Base-by-base conservation (phyloP, 2,888 invertebrate species). In the Cactoblastis cactorum region DNA sequence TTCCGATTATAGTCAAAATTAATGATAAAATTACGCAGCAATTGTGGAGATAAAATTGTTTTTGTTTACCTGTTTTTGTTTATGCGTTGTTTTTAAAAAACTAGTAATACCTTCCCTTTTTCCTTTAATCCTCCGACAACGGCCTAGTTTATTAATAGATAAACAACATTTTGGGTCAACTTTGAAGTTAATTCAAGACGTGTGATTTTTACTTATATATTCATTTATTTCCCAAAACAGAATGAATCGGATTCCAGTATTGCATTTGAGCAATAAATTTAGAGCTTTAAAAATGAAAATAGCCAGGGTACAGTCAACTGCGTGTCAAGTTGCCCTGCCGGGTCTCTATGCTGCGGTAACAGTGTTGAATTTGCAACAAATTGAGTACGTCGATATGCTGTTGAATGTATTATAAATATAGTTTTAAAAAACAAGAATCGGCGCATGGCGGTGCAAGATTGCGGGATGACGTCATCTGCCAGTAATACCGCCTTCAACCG, bases 381-480 rank as follows among this genome's bases (percentile, higher is more conserved):
- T n/a, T n/a, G n/a, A n/a, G n/a, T n/a, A n/a, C n/a, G n/a, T n/a
- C n/a, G n/a, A n/a, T n/a, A n/a, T n/a, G n/a, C n/a, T n/a, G n/a
- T n/a, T n/a, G n/a, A n/a, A n/a, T n/a, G n/a, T n/a, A n/a, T n/a
- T 43, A 43, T 43, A 43, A 41, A 41, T 41, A 41, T 8, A 43
- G 43, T 43, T 43, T n/a, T 15, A 43, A 43, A 43, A 43, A 43
- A 24, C 41, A 43, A 17, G 43, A 28, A 43, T 37, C 45, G 50
- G 18, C 50, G 66, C 49, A 54, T 65, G 67, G 52, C 49, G 47
- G 19, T 24, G 53, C 45, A 57, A 66, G 65, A 68, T 66, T 64
- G 65, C 58, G 53, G 47, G 43, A 51, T 54, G 50, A 55, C 58
- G 55, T 55, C 56, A 54, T 47, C 49, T 15, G 33, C 43, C 43